Base-by-base conservation (phyloP, 2,888 invertebrate genomes). In the Magallana nippona region DNA sequence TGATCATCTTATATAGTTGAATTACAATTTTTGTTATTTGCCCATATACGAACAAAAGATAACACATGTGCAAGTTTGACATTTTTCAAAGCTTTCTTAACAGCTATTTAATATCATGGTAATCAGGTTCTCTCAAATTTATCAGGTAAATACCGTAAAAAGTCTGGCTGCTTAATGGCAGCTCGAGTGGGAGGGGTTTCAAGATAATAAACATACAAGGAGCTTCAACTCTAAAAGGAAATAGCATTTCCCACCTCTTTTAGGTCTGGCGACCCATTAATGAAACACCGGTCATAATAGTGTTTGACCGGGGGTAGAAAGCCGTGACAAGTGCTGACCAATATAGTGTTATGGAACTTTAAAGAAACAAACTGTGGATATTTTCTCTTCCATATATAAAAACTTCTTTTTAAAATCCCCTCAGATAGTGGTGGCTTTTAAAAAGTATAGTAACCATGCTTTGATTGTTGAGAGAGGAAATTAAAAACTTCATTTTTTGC, bases 181-280 rank as follows among this genome's bases (percentile, higher is more conserved):
- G 71, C 27, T 71, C 32, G 71, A 71, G 71, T 27, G 71, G 71
- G 71, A 71, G 71, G 71, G 22, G 71, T 71, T 71, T 71, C 71
- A 13, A 71, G 71, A 71, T 71, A 71, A 71, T 71, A 71, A 71
- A 71, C 71, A 71, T 71, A 71, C 71, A 71, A n/a, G n/a, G 71
- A 71, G 71, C 5, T 71, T 71, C 71, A 71, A 71, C 71, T 71
- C 32, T 22, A 27, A 71, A 71, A 71, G 71, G 71, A 71, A 71
- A 71, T 71, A 71, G 63, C 13, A 32, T 71, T 71, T 71, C 71
- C 71, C 71, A 71, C 71, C 71, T 71, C 71, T 71, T 71, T 17
- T 27, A 27, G 27, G 71, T 71, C 71, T 71, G 32, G 71, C 5
- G 71, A 32, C 71, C 27, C 71, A 71, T 13, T 71, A 71, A 71